phyloP scores from a whole-genome alignment of 2,888 invertebrate genomes.

The Himalopsyche japonica region DNA sequence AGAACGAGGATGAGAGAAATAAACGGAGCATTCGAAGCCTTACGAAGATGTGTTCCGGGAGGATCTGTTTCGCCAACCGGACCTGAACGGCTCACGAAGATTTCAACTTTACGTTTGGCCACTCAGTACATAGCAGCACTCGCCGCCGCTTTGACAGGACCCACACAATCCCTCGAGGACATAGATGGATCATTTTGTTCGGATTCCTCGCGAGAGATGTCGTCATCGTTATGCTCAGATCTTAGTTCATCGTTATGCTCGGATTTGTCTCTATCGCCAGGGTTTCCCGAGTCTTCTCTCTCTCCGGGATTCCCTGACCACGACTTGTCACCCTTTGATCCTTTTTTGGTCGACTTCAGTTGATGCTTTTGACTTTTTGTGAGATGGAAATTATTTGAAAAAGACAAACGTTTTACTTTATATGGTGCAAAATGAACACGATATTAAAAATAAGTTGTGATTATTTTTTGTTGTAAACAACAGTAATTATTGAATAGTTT shows the following conservation, averaged over 20 bases:
- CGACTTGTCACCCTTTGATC: conserved; percentile 58
- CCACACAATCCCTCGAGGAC: neutral
- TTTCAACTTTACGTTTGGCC: conserved; percentile 67
- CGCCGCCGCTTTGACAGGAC: conserved; percentile 46
- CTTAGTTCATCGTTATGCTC: neutral
- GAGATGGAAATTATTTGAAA: no score
- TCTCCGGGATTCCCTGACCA: conserved; percentile 48
- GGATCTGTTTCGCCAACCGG: conserved; percentile 43
- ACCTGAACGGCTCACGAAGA: conserved; percentile 66
- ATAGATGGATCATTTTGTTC: neutral
- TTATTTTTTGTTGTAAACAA: neutral
- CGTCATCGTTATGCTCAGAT: conserved; percentile 9
- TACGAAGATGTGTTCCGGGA: conserved; percentile 62
- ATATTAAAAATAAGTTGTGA: no score
- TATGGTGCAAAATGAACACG: no score
- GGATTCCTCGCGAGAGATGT: neutral
- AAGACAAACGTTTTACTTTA: no score
- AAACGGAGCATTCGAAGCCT: conserved; percentile 67
- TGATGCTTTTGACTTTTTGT: neutral
- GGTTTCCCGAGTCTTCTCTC: conserved; percentile 45
- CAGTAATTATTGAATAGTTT: neutral
- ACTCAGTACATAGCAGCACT: conserved; percentile 67
- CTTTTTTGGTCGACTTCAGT: conserved; percentile 57
- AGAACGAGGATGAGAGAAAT: conserved; percentile 69
- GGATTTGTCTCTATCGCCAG: conserved; percentile 42